Percentiles rank a stretch among this genome's conserved stretches.
Evolutionary conservation across 2,888 invertebrate species (phyloP).

Genomic region (Gymnocheta viridis): DNA sequence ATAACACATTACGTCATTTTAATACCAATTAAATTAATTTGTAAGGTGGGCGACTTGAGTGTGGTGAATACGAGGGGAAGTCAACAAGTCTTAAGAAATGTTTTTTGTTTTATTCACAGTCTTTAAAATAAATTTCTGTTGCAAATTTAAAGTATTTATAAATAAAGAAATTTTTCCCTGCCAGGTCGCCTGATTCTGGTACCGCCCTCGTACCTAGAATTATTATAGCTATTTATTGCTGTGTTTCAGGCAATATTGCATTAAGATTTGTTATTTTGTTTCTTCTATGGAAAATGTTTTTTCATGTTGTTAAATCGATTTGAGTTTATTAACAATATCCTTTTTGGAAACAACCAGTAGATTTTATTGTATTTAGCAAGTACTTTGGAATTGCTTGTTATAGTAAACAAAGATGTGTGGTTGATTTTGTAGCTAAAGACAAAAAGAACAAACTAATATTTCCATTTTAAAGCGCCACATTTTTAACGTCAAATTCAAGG

Average conservation of each 20-base stretch:
- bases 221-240: neutral
- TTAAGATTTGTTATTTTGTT: constrained; percentile 5
- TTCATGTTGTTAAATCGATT: constrained; percentile 65
- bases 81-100: neutral
- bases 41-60: neutral
- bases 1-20: constrained; percentile 35
- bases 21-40: constrained; percentile 33
- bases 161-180: neutral
- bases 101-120: too few species aligned
- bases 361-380: neutral
- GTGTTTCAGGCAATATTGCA: neutral
- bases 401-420: constrained; percentile 11
- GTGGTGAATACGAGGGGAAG: neutral
- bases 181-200: neutral
- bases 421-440: constrained; percentile 28
- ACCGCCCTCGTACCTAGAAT: neutral
- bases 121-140: too few species aligned
- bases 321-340: constrained; percentile 61
- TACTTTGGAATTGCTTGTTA: constrained; percentile 1
- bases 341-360: neutral
- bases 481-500: constrained; percentile 57
- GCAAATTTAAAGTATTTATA: too few species aligned
- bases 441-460: constrained; percentile 35
- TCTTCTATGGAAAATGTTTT: neutral
- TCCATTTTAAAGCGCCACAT: constrained; percentile 39